Percentiles rank a stretch among this genome's conserved stretches.
phyloP scores from a whole-genome alignment of 2,797 vertebrate species.

The Acanthurus lineatus region DNA sequence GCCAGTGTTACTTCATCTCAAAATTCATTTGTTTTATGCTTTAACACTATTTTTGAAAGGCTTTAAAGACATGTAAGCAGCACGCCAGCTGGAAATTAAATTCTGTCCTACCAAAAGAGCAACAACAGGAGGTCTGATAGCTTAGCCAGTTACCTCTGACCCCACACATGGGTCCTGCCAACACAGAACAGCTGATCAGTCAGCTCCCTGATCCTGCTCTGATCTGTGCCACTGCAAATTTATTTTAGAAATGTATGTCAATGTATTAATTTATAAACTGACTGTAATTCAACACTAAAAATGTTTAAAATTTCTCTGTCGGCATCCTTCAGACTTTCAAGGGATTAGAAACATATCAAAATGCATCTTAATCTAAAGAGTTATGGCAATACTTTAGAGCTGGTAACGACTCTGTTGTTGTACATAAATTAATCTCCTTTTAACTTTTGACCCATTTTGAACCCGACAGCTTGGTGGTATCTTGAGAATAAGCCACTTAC shows the following conservation, averaged over 20 bases:
- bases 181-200: neutral
- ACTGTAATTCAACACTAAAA: neutral
- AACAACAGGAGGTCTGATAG: neutral
- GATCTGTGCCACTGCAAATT: neutral
- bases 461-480: constrained; percentile 14
- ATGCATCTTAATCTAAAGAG: neutral
- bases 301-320: neutral
- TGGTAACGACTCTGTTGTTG: neutral
- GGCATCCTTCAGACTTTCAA: neutral
- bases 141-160: constrained; percentile 9
- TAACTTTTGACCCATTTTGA: constrained; percentile 35
- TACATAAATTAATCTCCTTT: neutral
- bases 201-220: neutral
- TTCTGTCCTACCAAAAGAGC: neutral
- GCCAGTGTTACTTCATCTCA: neutral
- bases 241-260: neutral
- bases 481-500: constrained; percentile 55
- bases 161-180: neutral
- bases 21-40: neutral
- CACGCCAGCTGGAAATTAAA: neutral
- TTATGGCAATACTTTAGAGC: no score
- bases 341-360: neutral
- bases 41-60: neutral
- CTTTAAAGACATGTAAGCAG: neutral
- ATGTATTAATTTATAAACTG: neutral